Conservation (phyloP, 2,888 invertebrate genomes). For the Eristalinus sepulchralis region DNA sequence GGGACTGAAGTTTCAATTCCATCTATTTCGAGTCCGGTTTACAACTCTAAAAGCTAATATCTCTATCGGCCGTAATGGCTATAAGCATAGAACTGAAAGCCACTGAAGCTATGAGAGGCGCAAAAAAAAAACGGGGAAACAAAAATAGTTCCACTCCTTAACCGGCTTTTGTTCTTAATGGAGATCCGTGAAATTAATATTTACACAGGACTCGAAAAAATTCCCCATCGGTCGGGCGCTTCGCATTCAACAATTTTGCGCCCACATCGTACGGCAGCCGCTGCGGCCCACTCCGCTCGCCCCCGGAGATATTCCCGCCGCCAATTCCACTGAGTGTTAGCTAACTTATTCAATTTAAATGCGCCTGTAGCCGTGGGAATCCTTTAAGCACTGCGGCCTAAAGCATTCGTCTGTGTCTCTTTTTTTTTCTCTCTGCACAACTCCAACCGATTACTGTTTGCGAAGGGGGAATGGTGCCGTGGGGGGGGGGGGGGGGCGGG, state of each 20-base stretch:
- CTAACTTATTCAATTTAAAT: constrained; percentile 59
- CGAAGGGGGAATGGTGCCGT: neutral
- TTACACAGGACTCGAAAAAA: constrained; percentile 64
- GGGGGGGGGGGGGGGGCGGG: too few relatives aligned
- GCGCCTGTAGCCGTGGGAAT: constrained; percentile 9
- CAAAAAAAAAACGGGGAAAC: constrained; percentile 6
- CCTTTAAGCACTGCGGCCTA: constrained; percentile 24
- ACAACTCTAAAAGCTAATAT: neutral
- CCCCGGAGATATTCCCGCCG: neutral
- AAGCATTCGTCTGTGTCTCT: neutral
- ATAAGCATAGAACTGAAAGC: neutral
- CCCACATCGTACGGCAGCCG: constrained; percentile 12
- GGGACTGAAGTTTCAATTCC: neutral
- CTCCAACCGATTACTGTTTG: constrained; percentile 20
- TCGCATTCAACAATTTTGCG: constrained; percentile 48
- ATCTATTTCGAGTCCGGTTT: neutral
- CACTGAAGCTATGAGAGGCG: neutral
- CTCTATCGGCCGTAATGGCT: neutral
- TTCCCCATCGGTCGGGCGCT: constrained; percentile 16
- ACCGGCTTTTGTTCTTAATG: constrained; percentile 65
- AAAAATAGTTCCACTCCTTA: constrained; percentile 16
- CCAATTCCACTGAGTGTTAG: constrained; percentile 48
- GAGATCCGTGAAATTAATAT: constrained; percentile 66
- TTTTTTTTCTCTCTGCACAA: neutral
- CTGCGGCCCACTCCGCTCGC: neutral